These are phyloP conservation scores for Centropus bengalensis DNA, from an alignment of 2,113 vertebrate genomes.

Conservation along the genomic window DNA sequence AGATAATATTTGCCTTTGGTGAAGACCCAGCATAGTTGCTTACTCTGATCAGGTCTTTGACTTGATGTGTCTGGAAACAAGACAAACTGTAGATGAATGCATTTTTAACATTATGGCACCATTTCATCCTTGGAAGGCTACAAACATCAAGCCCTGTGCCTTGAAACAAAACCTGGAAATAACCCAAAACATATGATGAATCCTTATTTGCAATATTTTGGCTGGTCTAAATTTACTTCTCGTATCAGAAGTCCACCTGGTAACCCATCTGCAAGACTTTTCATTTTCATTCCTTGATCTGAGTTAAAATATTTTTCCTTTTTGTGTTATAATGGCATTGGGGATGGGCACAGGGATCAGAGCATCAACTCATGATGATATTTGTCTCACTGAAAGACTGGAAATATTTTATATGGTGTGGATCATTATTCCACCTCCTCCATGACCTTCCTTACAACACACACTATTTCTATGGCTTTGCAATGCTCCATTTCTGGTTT, in stretches of 20 bases:
- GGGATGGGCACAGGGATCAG: neutral
- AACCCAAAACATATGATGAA: neutral
- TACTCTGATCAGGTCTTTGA: neutral
- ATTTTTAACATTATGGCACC: fast-evolving
- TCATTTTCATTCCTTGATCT: neutral
- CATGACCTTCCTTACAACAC: neutral
- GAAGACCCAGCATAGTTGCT: neutral
- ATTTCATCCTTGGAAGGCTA: neutral
- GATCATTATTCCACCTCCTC: neutral
- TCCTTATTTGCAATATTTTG: neutral
- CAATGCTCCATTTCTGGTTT: neutral
- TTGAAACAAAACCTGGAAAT: neutral
- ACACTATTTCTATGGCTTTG: neutral
- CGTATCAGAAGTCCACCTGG: neutral
- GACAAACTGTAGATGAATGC: neutral
- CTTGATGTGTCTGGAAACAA: neutral
- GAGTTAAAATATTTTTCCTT: neutral
- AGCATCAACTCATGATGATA: neutral
- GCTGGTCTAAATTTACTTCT: neutral
- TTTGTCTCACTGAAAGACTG: neutral
- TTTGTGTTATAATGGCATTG: neutral
- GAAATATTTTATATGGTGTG: neutral
- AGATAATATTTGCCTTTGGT: neutral
- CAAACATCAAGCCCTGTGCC: neutral
- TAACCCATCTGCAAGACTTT: neutral